phyloP scores from a whole-genome alignment of 2,113 vertebrate species.

The Microcebus tavaratra region DNA sequence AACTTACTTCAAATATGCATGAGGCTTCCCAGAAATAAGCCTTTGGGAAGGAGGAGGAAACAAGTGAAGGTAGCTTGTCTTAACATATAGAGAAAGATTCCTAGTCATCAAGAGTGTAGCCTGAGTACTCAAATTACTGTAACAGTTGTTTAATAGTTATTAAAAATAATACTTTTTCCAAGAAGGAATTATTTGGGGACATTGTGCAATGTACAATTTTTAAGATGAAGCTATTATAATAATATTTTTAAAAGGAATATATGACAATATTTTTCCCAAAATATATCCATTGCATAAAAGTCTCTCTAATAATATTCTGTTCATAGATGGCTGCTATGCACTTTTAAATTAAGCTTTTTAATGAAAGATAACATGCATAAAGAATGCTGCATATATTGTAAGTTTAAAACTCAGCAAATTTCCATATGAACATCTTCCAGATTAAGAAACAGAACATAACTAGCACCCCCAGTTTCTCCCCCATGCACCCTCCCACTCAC shows the following conservation, averaged over 20 bases:
- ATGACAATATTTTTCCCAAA: not conserved
- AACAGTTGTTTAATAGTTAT: not conserved
- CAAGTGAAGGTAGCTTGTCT: not conserved
- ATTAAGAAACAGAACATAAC: not conserved
- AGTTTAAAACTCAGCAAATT: not conserved
- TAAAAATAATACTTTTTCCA: not conserved
- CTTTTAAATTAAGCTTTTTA: not conserved
- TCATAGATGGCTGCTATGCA: not conserved
- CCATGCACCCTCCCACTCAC: fast-evolving
- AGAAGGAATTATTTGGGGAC: not conserved
- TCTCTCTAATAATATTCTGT: not conserved
- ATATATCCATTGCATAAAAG: not conserved
- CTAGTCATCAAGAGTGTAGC: not conserved
- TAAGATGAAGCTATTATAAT: not conserved
- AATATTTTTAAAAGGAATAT: not conserved
- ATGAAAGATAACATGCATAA: not conserved
- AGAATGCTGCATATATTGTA: not conserved
- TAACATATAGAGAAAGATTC: not conserved
- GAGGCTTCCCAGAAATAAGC: slow-evolving; percentile 16
- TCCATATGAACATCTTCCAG: not conserved
- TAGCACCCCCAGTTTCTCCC: not conserved
- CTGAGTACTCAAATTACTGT: not conserved
- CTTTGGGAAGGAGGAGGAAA: not conserved
- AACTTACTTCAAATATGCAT: not conserved
- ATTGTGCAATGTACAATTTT: not conserved